Conservation (phyloP, 2,888 invertebrate genomes). For the Epistrophe grossulariae region DNA sequence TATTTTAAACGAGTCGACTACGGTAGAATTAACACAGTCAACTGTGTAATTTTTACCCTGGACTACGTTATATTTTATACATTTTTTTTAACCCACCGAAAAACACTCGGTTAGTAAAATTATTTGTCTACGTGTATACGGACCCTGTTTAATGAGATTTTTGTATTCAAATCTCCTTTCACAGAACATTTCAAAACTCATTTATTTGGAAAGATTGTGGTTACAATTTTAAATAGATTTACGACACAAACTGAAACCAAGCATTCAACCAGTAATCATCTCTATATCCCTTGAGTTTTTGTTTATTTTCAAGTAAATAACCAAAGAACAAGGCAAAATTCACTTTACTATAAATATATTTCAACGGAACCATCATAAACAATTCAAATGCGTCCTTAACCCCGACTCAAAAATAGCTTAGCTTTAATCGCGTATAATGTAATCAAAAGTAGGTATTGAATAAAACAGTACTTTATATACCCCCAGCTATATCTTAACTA, state of each 20-base stretch:
- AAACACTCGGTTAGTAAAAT: too few relatives aligned
- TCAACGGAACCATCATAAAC: conserved; percentile 16
- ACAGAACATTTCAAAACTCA: not conserved
- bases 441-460: conserved; percentile 24
- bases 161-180: not conserved
- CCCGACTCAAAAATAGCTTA: conserved; percentile 8
- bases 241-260: not conserved
- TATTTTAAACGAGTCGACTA: too few relatives aligned
- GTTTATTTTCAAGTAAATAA: not conserved
- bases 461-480: conserved; percentile 19
- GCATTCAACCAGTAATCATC: too few relatives aligned
- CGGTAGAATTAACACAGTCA: too few relatives aligned
- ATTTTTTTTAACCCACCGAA: too few relatives aligned
- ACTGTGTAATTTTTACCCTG: too few relatives aligned
- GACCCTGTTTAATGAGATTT: not conserved
- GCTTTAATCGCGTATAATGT: conserved; percentile 13
- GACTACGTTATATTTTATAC: too few relatives aligned
- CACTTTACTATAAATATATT: not conserved
- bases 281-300: too few relatives aligned
- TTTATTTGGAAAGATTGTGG: not conserved
- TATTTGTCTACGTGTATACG: not conserved
- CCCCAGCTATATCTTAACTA: conserved; percentile 17
- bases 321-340: not conserved
- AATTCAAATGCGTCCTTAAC: not conserved
- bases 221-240: not conserved